These are phyloP conservation scores for Todiramphus saurophagus DNA, from an alignment of 2,113 vertebrate genomes.

Conservation along the genomic window DNA sequence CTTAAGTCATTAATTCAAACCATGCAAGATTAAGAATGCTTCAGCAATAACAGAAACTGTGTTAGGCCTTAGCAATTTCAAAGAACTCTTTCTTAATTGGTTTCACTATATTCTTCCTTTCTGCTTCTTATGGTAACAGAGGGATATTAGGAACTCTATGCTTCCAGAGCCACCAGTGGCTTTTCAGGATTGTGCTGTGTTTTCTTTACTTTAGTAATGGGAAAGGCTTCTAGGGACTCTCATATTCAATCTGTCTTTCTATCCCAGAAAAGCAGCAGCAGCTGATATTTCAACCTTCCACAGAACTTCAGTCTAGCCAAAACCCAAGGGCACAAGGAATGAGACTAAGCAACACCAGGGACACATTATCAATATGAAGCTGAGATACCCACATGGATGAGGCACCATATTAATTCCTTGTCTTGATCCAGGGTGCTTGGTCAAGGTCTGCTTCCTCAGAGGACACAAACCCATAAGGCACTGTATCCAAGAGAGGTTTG, in stretches of 20 bases:
- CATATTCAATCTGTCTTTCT: background rate
- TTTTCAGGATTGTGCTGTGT: background rate
- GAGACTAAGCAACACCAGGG: background rate
- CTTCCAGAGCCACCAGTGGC: background rate
- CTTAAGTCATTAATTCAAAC: slow-evolving; percentile 34
- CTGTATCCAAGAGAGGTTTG: background rate
- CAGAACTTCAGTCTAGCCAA: background rate
- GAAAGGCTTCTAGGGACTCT: background rate
- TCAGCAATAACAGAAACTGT: slow-evolving; percentile 7
- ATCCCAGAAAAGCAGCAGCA: background rate
- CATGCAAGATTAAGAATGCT: slow-evolving; percentile 19
- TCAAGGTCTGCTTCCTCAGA: background rate
- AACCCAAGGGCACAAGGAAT: background rate
- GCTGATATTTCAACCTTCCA: background rate
- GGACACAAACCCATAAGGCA: background rate
- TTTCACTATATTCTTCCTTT: background rate
- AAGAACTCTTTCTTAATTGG: background rate
- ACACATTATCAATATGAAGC: background rate
- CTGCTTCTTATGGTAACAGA: background rate
- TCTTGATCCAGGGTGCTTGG: background rate
- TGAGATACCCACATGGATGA: accelerated
- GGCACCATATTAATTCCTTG: background rate
- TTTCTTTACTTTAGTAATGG: background rate
- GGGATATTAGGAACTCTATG: background rate
- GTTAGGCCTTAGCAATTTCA: background rate